These are phyloP conservation scores for Drosophila tripunctata DNA, from an alignment of 2,888 invertebrate species.

Conservation along the genomic window DNA sequence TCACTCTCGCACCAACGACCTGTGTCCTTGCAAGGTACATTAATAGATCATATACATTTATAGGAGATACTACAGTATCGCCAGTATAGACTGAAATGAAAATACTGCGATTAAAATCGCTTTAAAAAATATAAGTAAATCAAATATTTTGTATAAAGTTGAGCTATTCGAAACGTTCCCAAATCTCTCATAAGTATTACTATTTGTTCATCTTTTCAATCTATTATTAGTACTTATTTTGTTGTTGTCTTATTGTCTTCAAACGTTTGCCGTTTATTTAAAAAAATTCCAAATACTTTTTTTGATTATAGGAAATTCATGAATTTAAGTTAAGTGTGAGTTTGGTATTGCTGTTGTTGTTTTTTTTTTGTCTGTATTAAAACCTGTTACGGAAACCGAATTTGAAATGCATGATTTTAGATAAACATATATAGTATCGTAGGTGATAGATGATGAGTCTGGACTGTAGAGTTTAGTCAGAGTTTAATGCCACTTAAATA, in stretches of 20 bases:
- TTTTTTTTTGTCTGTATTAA: constrained; percentile 16
- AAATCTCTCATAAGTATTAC: constrained; percentile 45
- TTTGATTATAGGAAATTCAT: constrained; percentile 40
- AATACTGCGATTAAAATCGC: constrained; percentile 7
- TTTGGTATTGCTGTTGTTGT: too few relatives aligned
- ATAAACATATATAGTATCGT: constrained; percentile 15
- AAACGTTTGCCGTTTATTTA: constrained; percentile 61
- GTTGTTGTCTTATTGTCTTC: constrained; percentile 73
- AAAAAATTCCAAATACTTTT: constrained; percentile 43
- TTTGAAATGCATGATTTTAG: constrained; percentile 23
- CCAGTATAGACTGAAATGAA: constrained; percentile 19
- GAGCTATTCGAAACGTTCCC: constrained; percentile 33
- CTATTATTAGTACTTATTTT: constrained; percentile 41
- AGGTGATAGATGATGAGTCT: constrained; percentile 10
- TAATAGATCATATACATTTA: constrained; percentile 22
- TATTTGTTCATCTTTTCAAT: constrained; percentile 15
- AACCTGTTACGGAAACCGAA: constrained; percentile 68
- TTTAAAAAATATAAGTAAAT: constrained; percentile 5
- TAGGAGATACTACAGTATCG: background rate
- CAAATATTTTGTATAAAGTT: constrained; percentile 52
- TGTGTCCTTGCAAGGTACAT: constrained; percentile 55
- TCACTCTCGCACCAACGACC: constrained; percentile 27
- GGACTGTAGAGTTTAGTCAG: constrained; percentile 16
- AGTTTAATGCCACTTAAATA: constrained; percentile 59
- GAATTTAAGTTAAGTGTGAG: background rate